Percentiles rank a stretch among this genome's conserved stretches.
phyloP scores from a whole-genome alignment of 2,113 vertebrate genomes.

The Otus sunia region DNA sequence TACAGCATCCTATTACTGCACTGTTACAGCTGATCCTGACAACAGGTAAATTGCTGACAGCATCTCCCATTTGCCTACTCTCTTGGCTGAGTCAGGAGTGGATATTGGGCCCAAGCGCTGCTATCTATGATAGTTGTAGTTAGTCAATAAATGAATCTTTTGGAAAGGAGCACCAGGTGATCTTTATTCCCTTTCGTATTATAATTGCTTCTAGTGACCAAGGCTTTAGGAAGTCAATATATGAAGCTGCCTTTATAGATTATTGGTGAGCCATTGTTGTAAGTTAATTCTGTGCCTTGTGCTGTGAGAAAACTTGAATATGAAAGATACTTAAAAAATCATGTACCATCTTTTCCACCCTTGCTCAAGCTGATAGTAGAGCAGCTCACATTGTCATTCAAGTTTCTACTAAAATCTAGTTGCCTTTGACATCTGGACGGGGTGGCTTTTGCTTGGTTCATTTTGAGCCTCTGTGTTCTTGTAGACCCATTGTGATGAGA shows the following conservation, averaged over 20 bases:
- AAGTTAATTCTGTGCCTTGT: background rate
- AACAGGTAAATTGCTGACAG: background rate
- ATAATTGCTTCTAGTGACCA: background rate
- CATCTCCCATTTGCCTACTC: background rate
- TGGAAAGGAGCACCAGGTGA: background rate
- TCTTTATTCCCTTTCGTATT: background rate
- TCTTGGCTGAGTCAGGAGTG: background rate
- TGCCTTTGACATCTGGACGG: background rate
- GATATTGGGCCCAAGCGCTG: background rate
- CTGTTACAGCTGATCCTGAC: background rate
- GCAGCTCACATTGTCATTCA: background rate
- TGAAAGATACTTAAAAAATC: background rate
- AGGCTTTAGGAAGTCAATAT: background rate
- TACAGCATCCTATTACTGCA: background rate
- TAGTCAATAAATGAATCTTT: background rate
- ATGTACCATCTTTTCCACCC: background rate
- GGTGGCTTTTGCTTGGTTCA: background rate
- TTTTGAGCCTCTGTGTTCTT: background rate
- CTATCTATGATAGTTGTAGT: rapidly evolving
- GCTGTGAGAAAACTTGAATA: background rate
- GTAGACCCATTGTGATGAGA: background rate
- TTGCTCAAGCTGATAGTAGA: background rate
- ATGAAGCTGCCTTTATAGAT: background rate
- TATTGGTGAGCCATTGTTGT: background rate
- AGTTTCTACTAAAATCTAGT: background rate